Percentiles rank a stretch among this genome's conserved stretches.
These are phyloP conservation scores for Hippocampus barbouri DNA, from an alignment of 2,113 vertebrate species.

Conservation along the genomic window DNA sequence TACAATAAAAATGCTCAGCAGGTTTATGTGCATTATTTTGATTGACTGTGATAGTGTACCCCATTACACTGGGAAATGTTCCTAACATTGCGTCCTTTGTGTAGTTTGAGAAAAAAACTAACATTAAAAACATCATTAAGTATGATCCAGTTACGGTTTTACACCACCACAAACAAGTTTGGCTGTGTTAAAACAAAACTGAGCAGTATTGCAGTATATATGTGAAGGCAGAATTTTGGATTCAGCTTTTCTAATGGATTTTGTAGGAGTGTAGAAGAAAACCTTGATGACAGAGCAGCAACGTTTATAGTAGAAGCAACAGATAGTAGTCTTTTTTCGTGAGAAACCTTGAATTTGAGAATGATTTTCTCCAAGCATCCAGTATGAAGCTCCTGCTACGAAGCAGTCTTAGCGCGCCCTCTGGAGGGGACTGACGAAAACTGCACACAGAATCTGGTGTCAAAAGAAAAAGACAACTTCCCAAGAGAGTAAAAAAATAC, in stretches of 20 bases:
- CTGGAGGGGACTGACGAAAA: constrained; percentile 47
- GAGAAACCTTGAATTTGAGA: background rate
- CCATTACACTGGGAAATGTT: background rate
- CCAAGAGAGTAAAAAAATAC: background rate
- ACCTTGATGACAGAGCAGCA: no score
- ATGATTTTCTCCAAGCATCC: background rate
- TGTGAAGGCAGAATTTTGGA: background rate
- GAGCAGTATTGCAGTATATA: background rate
- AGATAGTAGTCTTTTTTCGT: background rate
- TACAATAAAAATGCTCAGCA: background rate
- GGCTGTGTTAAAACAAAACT: background rate
- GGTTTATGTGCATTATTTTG: background rate
- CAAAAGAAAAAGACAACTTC: background rate
- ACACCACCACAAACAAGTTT: background rate
- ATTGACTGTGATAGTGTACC: background rate
- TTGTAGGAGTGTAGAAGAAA: background rate
- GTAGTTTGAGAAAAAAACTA: no score
- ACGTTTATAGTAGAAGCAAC: background rate
- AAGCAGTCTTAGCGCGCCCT: constrained; percentile 58
- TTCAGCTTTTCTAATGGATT: background rate
- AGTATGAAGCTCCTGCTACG: constrained; percentile 11
- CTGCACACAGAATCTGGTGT: background rate
- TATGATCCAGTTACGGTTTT: background rate
- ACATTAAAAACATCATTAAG: background rate
- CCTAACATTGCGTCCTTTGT: background rate